Percentiles rank a stretch among this genome's conserved stretches.
These are phyloP conservation scores for Macaca fascicularis DNA, from an alignment of 2,113 vertebrate species.

Conservation along the genomic window DNA sequence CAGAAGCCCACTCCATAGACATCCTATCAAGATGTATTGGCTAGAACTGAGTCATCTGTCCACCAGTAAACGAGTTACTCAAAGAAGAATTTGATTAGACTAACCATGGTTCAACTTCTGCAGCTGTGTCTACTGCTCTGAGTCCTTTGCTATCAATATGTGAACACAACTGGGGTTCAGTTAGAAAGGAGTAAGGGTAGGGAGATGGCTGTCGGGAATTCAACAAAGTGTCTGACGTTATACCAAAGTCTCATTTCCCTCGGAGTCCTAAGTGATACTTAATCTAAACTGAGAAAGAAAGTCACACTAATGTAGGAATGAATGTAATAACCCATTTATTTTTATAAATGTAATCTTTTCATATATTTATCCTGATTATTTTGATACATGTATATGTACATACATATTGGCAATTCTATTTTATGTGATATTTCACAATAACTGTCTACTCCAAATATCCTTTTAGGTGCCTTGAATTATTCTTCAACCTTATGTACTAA, in stretches of 20 bases:
- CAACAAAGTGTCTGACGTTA: background rate
- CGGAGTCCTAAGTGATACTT: background rate
- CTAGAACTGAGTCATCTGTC: constrained; percentile 3
- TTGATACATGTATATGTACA: background rate
- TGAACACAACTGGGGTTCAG: background rate
- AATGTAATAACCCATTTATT: background rate
- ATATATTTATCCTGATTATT: background rate
- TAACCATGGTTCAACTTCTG: background rate
- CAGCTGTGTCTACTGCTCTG: background rate
- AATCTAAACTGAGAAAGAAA: background rate
- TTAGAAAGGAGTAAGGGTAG: background rate
- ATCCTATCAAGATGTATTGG: background rate
- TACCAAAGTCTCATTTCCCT: background rate
- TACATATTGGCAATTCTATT: background rate
- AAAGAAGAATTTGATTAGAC: background rate
- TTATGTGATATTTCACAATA: background rate
- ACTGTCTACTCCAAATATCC: background rate
- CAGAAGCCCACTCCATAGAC: background rate
- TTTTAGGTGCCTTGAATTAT: background rate
- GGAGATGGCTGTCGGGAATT: background rate
- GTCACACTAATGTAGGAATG: background rate
- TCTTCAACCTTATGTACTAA: background rate
- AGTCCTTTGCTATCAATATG: background rate
- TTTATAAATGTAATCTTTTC: background rate
- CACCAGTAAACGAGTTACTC: background rate